Conservation (phyloP, 2,113 vertebrate species). For the Cacatua alba region DNA sequence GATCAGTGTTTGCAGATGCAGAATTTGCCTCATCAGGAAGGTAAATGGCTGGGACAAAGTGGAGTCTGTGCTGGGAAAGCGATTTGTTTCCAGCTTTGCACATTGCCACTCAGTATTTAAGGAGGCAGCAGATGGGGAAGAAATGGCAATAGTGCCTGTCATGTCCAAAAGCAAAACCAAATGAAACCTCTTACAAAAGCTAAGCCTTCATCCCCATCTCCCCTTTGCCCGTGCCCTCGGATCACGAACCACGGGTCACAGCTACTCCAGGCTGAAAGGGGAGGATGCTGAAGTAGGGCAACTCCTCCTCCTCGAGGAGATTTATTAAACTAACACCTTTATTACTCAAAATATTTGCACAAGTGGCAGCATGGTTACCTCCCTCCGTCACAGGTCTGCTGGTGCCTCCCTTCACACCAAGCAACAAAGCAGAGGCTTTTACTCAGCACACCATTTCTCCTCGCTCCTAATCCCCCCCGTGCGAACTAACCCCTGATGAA, state of each 20-base stretch:
- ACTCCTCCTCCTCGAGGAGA: neutral
- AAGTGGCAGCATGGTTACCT: conserved; percentile 4
- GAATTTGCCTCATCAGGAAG: neutral
- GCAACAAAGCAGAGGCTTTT: neutral
- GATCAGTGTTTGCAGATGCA: neutral
- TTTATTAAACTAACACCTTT: conserved; percentile 30
- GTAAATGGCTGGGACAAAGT: neutral
- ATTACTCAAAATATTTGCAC: conserved; percentile 65
- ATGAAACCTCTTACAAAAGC: neutral
- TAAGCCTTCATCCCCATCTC: neutral
- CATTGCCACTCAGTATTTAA: neutral
- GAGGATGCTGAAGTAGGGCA: neutral
- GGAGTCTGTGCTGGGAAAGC: neutral
- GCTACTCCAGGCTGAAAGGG: neutral
- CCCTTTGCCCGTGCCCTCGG: neutral
- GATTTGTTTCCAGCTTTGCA: neutral
- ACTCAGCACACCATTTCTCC: neutral
- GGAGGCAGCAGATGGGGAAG: neutral
- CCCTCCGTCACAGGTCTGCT: neutral
- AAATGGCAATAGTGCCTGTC: neutral
- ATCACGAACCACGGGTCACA: neutral
- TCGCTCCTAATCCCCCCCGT: neutral
- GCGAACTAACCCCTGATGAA: neutral
- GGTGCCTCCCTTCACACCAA: neutral
- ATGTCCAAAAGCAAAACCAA: neutral